These are phyloP conservation scores for Synaphobranchus kaupii DNA, from an alignment of 2,797 vertebrate genomes.

Conservation along the genomic window DNA sequence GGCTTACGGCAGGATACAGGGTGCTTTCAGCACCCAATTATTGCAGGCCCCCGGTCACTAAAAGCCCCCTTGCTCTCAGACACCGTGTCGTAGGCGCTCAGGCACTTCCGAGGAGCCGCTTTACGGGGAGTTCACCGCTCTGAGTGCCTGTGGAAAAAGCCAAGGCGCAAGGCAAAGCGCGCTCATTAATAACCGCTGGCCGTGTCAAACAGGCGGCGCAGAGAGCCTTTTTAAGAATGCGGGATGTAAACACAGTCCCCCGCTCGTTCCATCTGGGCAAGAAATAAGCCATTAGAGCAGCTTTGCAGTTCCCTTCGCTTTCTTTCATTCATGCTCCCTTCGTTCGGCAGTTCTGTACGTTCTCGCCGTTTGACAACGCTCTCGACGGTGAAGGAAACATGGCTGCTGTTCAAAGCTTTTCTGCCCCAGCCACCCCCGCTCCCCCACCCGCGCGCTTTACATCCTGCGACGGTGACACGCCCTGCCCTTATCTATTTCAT, in stretches of 20 bases:
- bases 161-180: neutral
- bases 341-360: conserved; percentile 60
- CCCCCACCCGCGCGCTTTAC: too few species aligned
- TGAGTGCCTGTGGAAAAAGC: neutral
- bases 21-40: conserved; percentile 68
- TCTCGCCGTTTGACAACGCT: conserved; percentile 64
- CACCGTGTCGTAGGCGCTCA: conserved; percentile 13
- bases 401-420: conserved; percentile 24
- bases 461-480: neutral
- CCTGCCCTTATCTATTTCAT: neutral
- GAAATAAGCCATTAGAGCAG: conserved; percentile 59
- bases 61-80: conserved; percentile 56
- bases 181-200: conserved; percentile 64
- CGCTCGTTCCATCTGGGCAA: conserved; percentile 57
- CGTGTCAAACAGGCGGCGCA: conserved; percentile 68
- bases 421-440: neutral
- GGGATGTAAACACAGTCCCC: conserved; percentile 63
- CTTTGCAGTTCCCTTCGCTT: conserved; percentile 31
- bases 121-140: neutral
- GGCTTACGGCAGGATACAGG: conserved; percentile 60
- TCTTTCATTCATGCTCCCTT: conserved; percentile 21
- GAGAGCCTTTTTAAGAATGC: conserved; percentile 61
- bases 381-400: conserved; percentile 27
- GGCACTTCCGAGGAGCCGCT: neutral
- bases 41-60: conserved; percentile 47